Evolutionary conservation across 2,888 invertebrate genomes (phyloP), one percentile per base, ranked within the genome.

Genomic region (Hemicrepidius hirtus): DNA sequence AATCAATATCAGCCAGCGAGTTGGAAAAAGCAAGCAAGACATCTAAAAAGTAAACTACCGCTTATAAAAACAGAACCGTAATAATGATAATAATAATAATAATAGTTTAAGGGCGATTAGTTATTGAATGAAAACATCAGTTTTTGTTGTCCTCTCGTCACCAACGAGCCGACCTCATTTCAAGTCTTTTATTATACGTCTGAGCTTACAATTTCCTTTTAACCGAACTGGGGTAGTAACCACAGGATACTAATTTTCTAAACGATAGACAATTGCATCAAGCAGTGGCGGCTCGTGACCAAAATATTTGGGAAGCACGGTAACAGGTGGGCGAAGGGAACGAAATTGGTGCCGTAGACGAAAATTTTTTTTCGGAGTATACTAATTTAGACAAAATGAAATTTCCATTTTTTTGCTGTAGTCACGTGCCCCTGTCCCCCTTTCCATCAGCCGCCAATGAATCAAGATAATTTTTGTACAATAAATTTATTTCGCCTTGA

Each of bases 71-170:
- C 37, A 37, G 18, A 4, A 20, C 2, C 28, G n/a, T 32, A 18
- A 37, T 57, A 37, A 28, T 37, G 37, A 20, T 24, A 50, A n/a
- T 53, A n/a, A n/a, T n/a, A 18, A 37, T 57, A 37, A 28, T 37
- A 57, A 20, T 24, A 50, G 24, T 53, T 1, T 21, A 53, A 3
- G 4, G 28, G 37, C 18, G 32, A 57, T 55, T 57, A 57, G 18
- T 57, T n/a, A 57, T 32, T 57, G 57, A 57, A 57, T 37, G 37
- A 57, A 57, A 53, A 53, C 53, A 28, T 24, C 16, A 28, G 53
- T 57, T 57, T 57, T 37, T 37, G 20, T 32, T 28, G 53, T 53
- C 13, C 7, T 12, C 24, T 49, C 13, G 53, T 53, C 53, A 32
- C 28, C 28, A 13, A 53, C 35, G 18, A 13, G 12, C 18, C 37